Base-by-base conservation (phyloP, 1,140 invertebrate genomes). In the Gonioctena quinquepunctata region DNA sequence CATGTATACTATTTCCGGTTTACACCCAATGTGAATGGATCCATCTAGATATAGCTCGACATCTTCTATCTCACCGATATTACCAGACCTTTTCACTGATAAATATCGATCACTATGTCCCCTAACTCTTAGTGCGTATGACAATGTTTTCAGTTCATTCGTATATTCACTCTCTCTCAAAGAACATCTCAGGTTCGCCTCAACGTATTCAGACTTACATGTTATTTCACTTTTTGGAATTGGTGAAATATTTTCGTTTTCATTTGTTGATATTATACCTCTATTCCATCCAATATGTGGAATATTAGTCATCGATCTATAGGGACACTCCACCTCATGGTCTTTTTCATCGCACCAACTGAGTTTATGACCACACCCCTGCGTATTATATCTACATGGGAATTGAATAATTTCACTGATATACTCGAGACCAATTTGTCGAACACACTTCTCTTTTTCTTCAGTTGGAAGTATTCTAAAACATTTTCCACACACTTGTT, bases 401-500 rank as follows among this genome's bases (percentile, higher is more conserved):
- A 75, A 75, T 23, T 59, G 23, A 8, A 70, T 5, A 23, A 73
- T 28, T 23, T 62, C 60, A 2, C 64, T 60, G 2, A 73, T 19
- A 11, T 48, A 33, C 56, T 75, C 73, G 8, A 70, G 68, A 6
- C 64, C 71, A n/a, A 72, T 57, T 50, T 75, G 70, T 18, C 68
- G 62, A 2, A 70, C n/a, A 21, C 52, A 75, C 8, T 64, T 54
- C 3, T 16, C 6, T 66, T 68, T 67, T 16, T 70, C 48, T 3
- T 61, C 52, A 13, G 59, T 13, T 1, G 70, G 70, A 18, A 73
- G 49, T 6, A 73, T 63, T 42, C 67, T 75, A 27, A 57, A 75
- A 23, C 73, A 75, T 22, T 70, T 69, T n/a, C 73, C 73, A 19
- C 73, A 75, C 25, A 75, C 27, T 60, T 75, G 70, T 19, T 60